Conservation (phyloP, 2,113 vertebrate species). For the Ovis aries region DNA sequence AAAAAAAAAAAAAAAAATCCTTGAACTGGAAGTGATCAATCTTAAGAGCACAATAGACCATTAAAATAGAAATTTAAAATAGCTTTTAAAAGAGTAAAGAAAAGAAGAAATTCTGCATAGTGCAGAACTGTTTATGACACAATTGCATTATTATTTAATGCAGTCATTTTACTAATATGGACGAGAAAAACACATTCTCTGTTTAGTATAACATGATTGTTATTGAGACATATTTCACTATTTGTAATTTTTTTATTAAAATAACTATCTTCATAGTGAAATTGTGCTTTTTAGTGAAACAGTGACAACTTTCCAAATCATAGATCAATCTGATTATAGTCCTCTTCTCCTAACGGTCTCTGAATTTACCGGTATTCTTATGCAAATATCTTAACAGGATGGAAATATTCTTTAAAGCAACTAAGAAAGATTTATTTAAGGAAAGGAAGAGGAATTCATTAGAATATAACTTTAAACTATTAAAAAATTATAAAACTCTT, state of each 20-base stretch:
- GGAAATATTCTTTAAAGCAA: background rate
- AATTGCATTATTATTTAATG: background rate
- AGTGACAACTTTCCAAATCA: conserved; percentile 1
- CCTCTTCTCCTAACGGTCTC: background rate
- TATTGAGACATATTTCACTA: background rate
- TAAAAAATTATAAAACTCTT: background rate
- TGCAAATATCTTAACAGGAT: conserved; percentile 3
- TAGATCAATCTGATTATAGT: background rate
- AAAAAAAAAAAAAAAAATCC: background rate
- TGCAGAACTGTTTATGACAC: background rate
- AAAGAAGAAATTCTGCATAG: background rate
- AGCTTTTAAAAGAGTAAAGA: background rate
- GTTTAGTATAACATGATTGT: background rate
- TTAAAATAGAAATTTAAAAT: background rate
- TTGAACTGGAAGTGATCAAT: background rate
- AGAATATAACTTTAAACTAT: background rate
- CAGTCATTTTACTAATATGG: background rate
- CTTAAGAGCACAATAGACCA: background rate
- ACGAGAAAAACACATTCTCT: background rate
- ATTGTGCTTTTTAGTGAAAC: background rate
- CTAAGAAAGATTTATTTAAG: background rate
- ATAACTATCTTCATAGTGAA: background rate
- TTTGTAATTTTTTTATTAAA: background rate
- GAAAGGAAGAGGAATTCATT: background rate
- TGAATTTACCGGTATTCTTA: conserved; percentile 16